Conservation (phyloP, 2,113 vertebrate species). For the Rhea americana region DNA sequence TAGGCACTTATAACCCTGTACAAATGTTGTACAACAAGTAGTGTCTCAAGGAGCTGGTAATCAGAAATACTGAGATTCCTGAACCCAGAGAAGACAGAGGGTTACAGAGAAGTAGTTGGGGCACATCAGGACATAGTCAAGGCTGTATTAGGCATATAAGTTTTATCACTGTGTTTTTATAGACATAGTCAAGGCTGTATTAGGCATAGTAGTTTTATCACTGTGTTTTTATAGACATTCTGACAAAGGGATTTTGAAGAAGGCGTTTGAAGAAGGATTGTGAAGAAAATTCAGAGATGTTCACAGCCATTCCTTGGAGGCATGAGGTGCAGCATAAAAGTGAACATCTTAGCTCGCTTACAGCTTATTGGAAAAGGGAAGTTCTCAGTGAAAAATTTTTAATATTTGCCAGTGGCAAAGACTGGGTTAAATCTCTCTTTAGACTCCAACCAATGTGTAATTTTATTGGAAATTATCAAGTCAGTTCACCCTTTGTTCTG, state of each 20-base stretch:
- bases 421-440: not conserved
- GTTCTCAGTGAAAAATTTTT: not conserved
- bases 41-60: not conserved
- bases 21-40: not conserved
- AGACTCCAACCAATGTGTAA: not conserved
- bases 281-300: not conserved
- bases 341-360: not conserved
- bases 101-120: not conserved
- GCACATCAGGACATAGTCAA: not conserved
- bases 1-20: not conserved
- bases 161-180: not conserved
- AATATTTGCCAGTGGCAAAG: not conserved
- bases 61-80: not conserved
- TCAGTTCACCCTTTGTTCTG: constrained; percentile 50
- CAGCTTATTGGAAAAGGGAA: not conserved
- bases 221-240: not conserved
- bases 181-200: not conserved
- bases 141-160: not conserved
- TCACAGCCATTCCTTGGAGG: not conserved
- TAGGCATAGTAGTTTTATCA: not conserved
- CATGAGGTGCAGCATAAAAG: not conserved
- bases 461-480: constrained; percentile 7
- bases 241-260: not conserved
- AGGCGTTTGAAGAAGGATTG: not conserved
- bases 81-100: not conserved